A percentile compares a stretch with the other conserved stretches of the same genome.
Conservation (phyloP, 2,113 vertebrate species). For the Chionomys nivalis region DNA sequence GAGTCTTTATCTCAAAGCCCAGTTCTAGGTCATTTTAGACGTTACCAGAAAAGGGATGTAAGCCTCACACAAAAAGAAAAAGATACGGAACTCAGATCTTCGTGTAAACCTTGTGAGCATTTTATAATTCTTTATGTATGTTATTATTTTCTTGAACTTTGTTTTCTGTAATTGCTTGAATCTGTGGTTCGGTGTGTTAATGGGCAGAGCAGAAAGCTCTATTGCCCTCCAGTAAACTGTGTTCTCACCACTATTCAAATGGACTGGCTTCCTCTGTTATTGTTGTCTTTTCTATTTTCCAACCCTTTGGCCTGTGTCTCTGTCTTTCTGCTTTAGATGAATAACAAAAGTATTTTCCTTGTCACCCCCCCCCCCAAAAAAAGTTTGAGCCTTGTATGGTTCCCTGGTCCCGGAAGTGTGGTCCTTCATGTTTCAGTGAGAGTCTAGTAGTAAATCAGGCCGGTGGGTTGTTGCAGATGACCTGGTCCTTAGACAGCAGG, state of each 20-base stretch:
- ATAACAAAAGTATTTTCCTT: neutral
- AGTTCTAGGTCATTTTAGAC: neutral
- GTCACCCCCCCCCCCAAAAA: too few relatives aligned
- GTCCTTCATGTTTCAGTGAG: neutral
- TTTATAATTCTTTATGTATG: neutral
- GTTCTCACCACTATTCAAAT: neutral
- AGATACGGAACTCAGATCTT: neutral
- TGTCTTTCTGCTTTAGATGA: neutral
- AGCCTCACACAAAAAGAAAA: neutral
- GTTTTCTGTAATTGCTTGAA: neutral
- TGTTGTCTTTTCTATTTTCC: neutral
- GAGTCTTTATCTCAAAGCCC: neutral
- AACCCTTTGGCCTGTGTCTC: neutral
- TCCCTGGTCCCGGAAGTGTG: neutral
- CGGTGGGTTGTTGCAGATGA: neutral
- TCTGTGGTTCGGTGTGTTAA: fast-evolving
- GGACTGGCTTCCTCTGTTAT: neutral
- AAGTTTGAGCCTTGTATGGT: neutral
- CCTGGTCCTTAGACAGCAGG: neutral
- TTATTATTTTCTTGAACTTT: neutral
- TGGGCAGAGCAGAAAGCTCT: fast-evolving
- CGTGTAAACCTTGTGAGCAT: neutral
- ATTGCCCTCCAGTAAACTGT: neutral
- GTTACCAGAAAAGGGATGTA: neutral
- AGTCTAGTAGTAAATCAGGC: neutral